Percentiles rank a stretch among this genome's conserved stretches.
phyloP scores from a whole-genome alignment of 1,140 invertebrate species.

The Latrodectus geometricus region DNA sequence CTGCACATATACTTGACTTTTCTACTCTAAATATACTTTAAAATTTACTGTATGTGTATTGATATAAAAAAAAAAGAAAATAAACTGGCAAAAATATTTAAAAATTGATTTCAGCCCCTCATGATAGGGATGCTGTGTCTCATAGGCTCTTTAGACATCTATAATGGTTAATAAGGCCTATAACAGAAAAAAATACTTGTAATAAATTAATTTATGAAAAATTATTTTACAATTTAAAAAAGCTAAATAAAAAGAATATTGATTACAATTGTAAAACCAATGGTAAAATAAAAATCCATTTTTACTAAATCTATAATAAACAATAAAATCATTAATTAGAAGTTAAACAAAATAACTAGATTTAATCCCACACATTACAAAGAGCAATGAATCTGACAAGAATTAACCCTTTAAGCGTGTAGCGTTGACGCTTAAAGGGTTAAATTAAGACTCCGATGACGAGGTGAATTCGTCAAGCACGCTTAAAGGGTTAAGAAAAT shows the following conservation, averaged over 20 bases:
- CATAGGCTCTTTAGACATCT: constrained; percentile 15
- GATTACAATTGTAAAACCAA: not conserved
- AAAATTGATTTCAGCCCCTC: constrained; percentile 56
- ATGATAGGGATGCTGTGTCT: constrained; percentile 12
- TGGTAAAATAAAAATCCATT: too few relatives aligned
- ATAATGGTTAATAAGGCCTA: constrained; percentile 25
- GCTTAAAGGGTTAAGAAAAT: too few relatives aligned
- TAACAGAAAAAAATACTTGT: constrained; percentile 21
- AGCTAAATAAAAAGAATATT: not conserved
- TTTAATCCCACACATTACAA: too few relatives aligned
- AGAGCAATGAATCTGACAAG: too few relatives aligned
- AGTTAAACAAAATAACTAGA: too few relatives aligned
- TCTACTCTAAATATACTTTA: not conserved
- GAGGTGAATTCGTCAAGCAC: too few relatives aligned
- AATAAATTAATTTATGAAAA: not conserved
- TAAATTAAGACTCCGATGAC: too few relatives aligned
- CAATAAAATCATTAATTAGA: too few relatives aligned
- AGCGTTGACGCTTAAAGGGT: too few relatives aligned
- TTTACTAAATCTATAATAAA: too few relatives aligned
- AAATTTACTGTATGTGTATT: constrained; percentile 67
- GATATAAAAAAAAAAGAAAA: constrained; percentile 74
- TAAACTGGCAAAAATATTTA: constrained; percentile 7
- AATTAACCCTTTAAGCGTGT: too few relatives aligned
- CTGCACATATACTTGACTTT: too few relatives aligned
- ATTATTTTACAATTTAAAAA: not conserved